Base-by-base conservation (phyloP, 2,797 vertebrate genomes). In the Chloroceryle amazona region DNA sequence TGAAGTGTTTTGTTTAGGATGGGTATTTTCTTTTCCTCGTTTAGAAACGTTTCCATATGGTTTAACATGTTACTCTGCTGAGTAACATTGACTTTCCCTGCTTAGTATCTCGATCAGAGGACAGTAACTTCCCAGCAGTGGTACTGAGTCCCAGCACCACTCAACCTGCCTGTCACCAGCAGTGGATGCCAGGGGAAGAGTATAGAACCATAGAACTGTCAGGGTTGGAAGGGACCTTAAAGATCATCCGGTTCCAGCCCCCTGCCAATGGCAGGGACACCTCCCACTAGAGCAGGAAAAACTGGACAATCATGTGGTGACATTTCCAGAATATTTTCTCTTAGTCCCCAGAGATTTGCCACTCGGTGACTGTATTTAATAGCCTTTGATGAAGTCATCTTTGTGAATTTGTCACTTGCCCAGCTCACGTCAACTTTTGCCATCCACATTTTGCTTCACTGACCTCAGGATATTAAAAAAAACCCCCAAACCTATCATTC, bases 401-500 rank as follows among this genome's bases (percentile, higher is more conserved):
- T 80, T 58, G 35, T 58, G 61, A 66, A 65, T 75, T 71, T 79
- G 58, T 68, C 10, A 23, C 21, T 33, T 67, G 20, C 18, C n/a
- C 23, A 89, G 42, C n/a, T 76, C 39, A 16, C 4, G 1, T 70
- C 73, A 86, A 83, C 6, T 70, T 93, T 35, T 89, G 6, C 55
- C 33, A 47, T 87, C 15, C 15, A 47, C 52, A 19, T 86, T 88
- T 90, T 88, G 16, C 35, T 83, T 86, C 42, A 21, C 6, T 76
- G 41, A 46, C 33, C 83, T 90, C 3, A 74, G 52, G 29, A 6
- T 65, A 60, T 31, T 66, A 5, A 28, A 61, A 54, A 54, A 65
- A 46, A 13, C 6, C 0, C 1, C 6, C n/a, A 73, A 55, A 73
- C 3, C 11, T 52, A 1, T 35, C 73, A 33, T 21, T 28, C 4